A percentile compares a stretch with the other conserved stretches of the same genome.
Evolutionary conservation across 2,797 vertebrate genomes (phyloP).

Genomic region (Halcyon smyrnensis): DNA sequence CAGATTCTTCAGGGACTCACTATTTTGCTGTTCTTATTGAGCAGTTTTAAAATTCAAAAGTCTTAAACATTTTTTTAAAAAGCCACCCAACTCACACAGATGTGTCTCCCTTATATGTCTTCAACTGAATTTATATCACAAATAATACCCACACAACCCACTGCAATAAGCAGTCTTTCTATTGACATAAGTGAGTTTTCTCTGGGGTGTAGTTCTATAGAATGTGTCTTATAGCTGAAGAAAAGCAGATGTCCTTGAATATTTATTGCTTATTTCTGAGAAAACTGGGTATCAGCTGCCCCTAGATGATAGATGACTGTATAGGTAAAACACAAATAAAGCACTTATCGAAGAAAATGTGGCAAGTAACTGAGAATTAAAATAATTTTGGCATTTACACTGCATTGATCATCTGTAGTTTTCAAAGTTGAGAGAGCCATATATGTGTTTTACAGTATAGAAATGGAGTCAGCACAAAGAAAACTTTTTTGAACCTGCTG

Average conservation of each 20-base stretch:
- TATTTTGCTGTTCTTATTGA: neutral
- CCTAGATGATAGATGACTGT: fast-evolving
- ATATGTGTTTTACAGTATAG: neutral
- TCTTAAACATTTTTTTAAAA: neutral
- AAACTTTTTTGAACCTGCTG: neutral
- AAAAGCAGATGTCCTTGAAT: neutral
- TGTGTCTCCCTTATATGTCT: neutral
- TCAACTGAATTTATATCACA: neutral
- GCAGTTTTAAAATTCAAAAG: neutral
- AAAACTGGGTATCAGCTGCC: neutral
- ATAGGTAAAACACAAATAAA: neutral
- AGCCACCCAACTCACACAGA: neutral
- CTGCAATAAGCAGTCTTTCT: neutral
- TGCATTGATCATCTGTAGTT: neutral
- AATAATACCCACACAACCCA: neutral
- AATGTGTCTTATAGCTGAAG: neutral
- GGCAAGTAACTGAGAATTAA: neutral
- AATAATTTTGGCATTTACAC: neutral
- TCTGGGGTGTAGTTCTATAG: neutral
- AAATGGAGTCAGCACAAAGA: neutral
- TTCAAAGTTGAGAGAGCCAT: neutral
- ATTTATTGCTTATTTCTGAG: neutral
- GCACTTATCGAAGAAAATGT: neutral
- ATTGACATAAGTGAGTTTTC: neutral
- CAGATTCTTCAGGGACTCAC: neutral